These are phyloP conservation scores for Microplitis manilae DNA, from an alignment of 2,888 invertebrate species.

Conservation along the genomic window DNA sequence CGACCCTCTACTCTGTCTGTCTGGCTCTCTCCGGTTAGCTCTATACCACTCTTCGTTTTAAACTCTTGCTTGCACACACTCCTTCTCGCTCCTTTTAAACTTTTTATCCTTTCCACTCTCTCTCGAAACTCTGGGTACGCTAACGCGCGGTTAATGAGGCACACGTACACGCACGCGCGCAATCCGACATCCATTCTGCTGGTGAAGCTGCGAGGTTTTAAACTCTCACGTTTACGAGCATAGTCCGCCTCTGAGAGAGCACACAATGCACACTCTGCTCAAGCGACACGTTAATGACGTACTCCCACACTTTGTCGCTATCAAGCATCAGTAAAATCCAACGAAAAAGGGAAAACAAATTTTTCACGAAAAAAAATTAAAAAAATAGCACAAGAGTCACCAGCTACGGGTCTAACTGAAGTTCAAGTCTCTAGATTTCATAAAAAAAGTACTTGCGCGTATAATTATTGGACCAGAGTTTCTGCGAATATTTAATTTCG, in stretches of 20 bases:
- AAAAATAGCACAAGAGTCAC: no score
- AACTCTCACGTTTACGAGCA: slow-evolving; percentile 40
- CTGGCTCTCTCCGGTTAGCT: neutral
- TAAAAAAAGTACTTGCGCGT: neutral
- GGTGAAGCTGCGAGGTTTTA: slow-evolving; percentile 34
- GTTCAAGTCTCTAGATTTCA: neutral
- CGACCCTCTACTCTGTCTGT: slow-evolving; percentile 23
- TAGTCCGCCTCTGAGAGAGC: slow-evolving; percentile 44
- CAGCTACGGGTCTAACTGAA: no score
- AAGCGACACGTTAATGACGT: slow-evolving; percentile 66
- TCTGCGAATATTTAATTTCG: neutral
- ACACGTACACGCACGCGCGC: slow-evolving; percentile 62
- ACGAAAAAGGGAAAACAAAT: neutral
- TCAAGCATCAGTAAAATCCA: neutral
- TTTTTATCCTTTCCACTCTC: slow-evolving; percentile 33
- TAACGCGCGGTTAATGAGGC: slow-evolving; percentile 66
- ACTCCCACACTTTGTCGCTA: slow-evolving; percentile 59
- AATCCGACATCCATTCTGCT: slow-evolving; percentile 25
- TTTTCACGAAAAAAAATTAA: neutral
- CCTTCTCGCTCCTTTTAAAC: slow-evolving; percentile 40
- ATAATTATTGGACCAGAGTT: neutral
- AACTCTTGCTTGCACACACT: slow-evolving; percentile 17
- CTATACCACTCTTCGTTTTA: neutral
- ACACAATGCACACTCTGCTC: slow-evolving; percentile 63
- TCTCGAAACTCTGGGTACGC: slow-evolving; percentile 46